Percentiles rank a stretch among this genome's conserved stretches.
Evolutionary conservation across 2,113 vertebrate species (phyloP).

Genomic region (Jacana jacana): DNA sequence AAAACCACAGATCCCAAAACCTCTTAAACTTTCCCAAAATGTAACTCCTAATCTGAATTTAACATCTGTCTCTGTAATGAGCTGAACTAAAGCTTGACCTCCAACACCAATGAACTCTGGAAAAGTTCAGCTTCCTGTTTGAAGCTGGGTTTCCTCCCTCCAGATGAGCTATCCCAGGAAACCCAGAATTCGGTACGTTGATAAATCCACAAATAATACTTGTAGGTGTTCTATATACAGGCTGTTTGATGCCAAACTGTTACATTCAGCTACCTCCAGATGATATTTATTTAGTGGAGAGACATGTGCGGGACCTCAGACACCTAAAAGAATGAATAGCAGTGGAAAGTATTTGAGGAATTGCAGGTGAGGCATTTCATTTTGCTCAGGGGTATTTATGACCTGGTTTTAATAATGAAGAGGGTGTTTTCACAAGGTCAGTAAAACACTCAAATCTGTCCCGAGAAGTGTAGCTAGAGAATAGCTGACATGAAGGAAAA

Average conservation of each 20-base stretch:
- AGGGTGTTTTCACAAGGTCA: constrained; percentile 38
- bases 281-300: constrained; percentile 4
- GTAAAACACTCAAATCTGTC: background rate
- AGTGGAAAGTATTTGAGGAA: constrained; percentile 69
- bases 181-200: background rate
- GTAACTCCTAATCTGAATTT: constrained; percentile 1
- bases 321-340: constrained; percentile 45
- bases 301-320: background rate
- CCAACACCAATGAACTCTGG: background rate
- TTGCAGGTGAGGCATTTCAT: constrained; percentile 59
- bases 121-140: background rate
- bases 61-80: constrained; percentile 19
- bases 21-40: constrained; percentile 8
- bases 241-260: background rate
- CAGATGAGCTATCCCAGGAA: constrained; percentile 4
- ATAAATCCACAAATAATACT: background rate
- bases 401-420: constrained; percentile 55
- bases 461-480: constrained; percentile 7
- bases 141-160: background rate
- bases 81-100: constrained; percentile 5
- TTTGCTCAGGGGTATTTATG: constrained; percentile 47
- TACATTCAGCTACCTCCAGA: background rate
- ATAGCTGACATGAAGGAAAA: background rate
- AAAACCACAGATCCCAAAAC: constrained; percentile 39
- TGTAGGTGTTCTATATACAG: background rate